Evolutionary conservation across 2,113 vertebrate species (phyloP).

Genomic region (Amblyopsis rosae): DNA sequence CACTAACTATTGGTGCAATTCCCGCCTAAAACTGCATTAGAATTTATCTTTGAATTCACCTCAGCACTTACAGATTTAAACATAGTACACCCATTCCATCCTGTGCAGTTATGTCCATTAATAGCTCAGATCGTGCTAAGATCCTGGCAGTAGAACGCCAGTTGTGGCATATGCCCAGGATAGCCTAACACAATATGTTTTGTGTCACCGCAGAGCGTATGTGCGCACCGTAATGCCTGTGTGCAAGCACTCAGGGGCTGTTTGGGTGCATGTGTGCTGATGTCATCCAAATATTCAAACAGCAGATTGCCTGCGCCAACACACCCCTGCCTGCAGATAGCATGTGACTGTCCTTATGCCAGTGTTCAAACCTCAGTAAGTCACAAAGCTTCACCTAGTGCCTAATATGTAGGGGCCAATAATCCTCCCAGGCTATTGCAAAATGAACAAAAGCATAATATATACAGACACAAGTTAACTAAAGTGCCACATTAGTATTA

Average conservation of each 20-base stretch:
- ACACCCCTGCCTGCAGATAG: conserved; percentile 69
- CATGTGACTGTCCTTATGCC: conserved; percentile 76
- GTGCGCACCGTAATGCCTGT: conserved; percentile 17
- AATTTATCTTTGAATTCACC: conserved; percentile 10
- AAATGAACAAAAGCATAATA: conserved; percentile 47
- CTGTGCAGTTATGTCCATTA: background rate
- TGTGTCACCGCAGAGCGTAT: conserved; percentile 5
- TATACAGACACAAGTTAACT: background rate
- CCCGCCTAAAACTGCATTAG: conserved; percentile 41
- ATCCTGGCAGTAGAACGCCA: background rate
- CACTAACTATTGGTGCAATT: conserved; percentile 38
- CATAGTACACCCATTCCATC: background rate
- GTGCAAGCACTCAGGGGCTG: conserved; percentile 16
- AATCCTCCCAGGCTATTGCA: conserved; percentile 58
- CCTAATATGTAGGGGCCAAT: conserved; percentile 57
- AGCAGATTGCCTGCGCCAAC: conserved; percentile 58
- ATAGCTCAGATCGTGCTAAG: background rate
- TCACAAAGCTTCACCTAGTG: conserved; percentile 64
- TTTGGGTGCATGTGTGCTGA: conserved; percentile 39
- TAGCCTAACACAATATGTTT: conserved; percentile 7
- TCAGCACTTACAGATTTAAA: background rate
- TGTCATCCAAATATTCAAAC: conserved; percentile 70
- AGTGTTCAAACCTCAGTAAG: conserved; percentile 61
- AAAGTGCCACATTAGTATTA: background rate
- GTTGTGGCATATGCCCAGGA: background rate